These are phyloP conservation scores for Orchesellides sinensis DNA, from an alignment of 2,888 invertebrate genomes.

Conservation along the genomic window DNA sequence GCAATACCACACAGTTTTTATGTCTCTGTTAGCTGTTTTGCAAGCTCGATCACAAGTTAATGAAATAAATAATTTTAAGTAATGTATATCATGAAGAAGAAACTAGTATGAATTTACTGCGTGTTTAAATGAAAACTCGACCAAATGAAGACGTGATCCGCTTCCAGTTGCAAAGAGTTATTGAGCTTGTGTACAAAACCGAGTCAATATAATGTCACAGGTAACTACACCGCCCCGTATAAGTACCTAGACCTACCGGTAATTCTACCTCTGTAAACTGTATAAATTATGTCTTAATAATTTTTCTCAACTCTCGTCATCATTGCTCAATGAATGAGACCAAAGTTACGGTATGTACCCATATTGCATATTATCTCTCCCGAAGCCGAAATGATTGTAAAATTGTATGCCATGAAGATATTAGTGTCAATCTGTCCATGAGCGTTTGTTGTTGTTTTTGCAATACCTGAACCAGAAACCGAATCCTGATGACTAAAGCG, in stretches of 20 bases:
- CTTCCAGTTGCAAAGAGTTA: slow-evolving; percentile 30
- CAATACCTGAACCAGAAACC: slow-evolving; percentile 31
- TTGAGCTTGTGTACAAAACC: neutral
- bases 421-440: slow-evolving; percentile 35
- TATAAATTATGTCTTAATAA: slow-evolving; percentile 44
- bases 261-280: slow-evolving; percentile 17
- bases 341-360: neutral
- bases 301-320: slow-evolving; percentile 5
- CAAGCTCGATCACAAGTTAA: too few relatives aligned
- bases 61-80: too few relatives aligned
- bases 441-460: slow-evolving; percentile 3
- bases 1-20: too few relatives aligned
- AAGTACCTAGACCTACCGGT: slow-evolving; percentile 39
- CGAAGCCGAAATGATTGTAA: neutral
- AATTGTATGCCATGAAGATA: neutral
- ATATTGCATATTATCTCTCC: neutral
- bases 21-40: too few relatives aligned
- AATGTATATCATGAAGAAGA: too few relatives aligned
- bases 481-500: slow-evolving; percentile 19
- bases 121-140: too few relatives aligned
- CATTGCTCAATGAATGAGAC: neutral
- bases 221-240: slow-evolving; percentile 14
- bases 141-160: slow-evolving; percentile 35
- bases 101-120: too few relatives aligned
- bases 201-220: slow-evolving; percentile 21